Conservation (phyloP, 1,140 invertebrate genomes). For the Pseudoatta argentina region DNA sequence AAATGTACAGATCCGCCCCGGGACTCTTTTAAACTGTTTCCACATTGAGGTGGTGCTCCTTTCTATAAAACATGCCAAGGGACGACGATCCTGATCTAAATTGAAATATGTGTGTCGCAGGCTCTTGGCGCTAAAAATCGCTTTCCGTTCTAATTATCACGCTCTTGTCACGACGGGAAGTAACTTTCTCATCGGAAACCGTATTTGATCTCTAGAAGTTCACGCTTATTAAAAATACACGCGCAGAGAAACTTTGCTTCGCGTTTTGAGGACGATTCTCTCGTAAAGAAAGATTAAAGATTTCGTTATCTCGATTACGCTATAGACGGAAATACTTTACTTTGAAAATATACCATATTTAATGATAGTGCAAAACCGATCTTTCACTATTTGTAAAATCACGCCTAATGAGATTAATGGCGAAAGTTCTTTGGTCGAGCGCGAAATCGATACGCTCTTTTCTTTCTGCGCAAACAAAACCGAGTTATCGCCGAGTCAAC, state of each 20-base stretch:
- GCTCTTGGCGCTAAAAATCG: constrained; percentile 62
- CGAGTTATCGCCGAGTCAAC: background rate
- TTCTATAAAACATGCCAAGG: background rate
- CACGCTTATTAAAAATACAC: background rate
- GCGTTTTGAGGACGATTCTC: background rate
- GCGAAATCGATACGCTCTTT: background rate
- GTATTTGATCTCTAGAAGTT: background rate
- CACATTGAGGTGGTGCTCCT: constrained; percentile 1
- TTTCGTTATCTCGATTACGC: background rate
- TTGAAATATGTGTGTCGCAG: constrained; percentile 84
- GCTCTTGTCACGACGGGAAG: constrained; percentile 30
- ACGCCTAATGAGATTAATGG: background rate
- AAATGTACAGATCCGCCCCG: background rate
- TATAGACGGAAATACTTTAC: background rate
- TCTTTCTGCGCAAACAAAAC: background rate
- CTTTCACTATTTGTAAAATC: background rate
- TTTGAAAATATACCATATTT: background rate
- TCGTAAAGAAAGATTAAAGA: background rate
- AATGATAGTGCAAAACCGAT: background rate
- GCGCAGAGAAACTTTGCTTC: background rate
- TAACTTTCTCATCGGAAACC: constrained; percentile 1
- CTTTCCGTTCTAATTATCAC: constrained; percentile 32
- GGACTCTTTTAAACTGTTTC: constrained; percentile 19
- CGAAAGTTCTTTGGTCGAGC: background rate
- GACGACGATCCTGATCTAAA: constrained; percentile 69